These are phyloP conservation scores for Chydorus sphaericus DNA, from an alignment of 2,888 invertebrate species.

Conservation along the genomic window DNA sequence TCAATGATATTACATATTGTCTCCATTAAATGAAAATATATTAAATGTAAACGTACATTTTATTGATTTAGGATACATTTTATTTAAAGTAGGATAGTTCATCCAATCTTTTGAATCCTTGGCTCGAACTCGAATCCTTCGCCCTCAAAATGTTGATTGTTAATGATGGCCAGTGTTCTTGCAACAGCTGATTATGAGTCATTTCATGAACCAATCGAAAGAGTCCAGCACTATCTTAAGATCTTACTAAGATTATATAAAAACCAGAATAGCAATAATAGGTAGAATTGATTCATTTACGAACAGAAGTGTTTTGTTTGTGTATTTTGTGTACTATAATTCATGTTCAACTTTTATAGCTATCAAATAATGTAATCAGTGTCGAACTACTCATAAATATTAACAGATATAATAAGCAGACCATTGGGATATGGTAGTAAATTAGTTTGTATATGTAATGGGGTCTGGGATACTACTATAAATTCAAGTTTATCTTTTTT, in stretches of 20 bases:
- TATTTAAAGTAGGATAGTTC: constrained; percentile 49
- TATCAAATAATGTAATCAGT: too few relatives aligned
- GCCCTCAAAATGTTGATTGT: constrained; percentile 27
- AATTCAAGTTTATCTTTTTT: too few relatives aligned
- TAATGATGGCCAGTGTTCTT: constrained; percentile 26
- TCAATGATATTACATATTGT: neutral
- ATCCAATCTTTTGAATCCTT: constrained; percentile 56
- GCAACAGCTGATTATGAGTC: constrained; percentile 30
- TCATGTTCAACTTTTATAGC: too few relatives aligned
- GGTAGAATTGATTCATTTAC: neutral
- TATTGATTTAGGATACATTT: constrained; percentile 29
- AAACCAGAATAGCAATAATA: too few relatives aligned
- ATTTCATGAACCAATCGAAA: constrained; percentile 40
- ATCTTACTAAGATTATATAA: constrained; percentile 47
- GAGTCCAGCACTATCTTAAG: constrained; percentile 40
- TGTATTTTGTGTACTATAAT: too few relatives aligned
- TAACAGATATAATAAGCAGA: too few relatives aligned
- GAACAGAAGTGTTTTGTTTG: too few relatives aligned
- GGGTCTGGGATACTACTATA: too few relatives aligned
- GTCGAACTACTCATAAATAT: too few relatives aligned
- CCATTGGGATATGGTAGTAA: too few relatives aligned
- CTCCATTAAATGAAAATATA: neutral
- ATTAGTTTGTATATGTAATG: too few relatives aligned
- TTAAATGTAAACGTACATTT: neutral
- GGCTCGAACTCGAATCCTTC: constrained; percentile 25